Percentiles rank a stretch among this genome's conserved stretches.
phyloP scores from a whole-genome alignment of 2,888 invertebrate species.

The Stenichneumon culpator region DNA sequence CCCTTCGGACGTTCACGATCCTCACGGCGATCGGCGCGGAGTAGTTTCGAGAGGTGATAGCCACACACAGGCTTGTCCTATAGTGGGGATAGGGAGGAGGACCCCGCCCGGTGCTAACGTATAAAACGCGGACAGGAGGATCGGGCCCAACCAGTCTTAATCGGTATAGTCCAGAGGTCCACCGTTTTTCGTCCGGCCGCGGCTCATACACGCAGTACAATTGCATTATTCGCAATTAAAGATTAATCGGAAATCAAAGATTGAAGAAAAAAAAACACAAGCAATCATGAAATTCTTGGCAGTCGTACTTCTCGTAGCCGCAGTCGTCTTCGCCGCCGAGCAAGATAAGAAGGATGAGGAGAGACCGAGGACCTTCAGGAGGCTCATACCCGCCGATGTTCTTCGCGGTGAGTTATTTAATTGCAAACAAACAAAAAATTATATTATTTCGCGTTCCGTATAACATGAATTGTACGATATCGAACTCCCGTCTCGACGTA shows the following conservation, averaged over 20 bases:
- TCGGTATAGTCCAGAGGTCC: slow-evolving; percentile 75
- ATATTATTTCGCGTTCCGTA: neutral
- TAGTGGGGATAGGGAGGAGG: slow-evolving; percentile 68
- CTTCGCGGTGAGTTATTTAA: slow-evolving; percentile 91
- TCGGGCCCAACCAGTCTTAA: slow-evolving; percentile 83
- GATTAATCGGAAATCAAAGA: slow-evolving; percentile 60
- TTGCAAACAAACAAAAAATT: neutral
- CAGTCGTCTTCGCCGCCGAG: slow-evolving; percentile 86
- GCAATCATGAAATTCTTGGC: slow-evolving; percentile 85
- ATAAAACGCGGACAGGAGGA: slow-evolving; percentile 81
- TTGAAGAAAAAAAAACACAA: slow-evolving; percentile 31
- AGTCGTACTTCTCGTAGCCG: slow-evolving; percentile 87
- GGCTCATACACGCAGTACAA: slow-evolving; percentile 53
- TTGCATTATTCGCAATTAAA: slow-evolving; percentile 13
- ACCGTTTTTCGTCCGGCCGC: slow-evolving; percentile 64
- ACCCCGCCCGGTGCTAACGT: slow-evolving; percentile 80
- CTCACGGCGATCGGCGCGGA: slow-evolving; percentile 40
- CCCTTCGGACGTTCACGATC: slow-evolving; percentile 28
- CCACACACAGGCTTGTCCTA: slow-evolving; percentile 7
- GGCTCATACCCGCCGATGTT: slow-evolving; percentile 95
- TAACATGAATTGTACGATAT: neutral
- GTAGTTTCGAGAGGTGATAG: slow-evolving; percentile 62
- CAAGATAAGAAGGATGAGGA: slow-evolving; percentile 85
- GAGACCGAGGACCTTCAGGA: slow-evolving; percentile 91
- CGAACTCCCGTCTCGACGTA: neutral